Conservation (phyloP, 2,113 vertebrate genomes). For the Rutilus rutilus region DNA sequence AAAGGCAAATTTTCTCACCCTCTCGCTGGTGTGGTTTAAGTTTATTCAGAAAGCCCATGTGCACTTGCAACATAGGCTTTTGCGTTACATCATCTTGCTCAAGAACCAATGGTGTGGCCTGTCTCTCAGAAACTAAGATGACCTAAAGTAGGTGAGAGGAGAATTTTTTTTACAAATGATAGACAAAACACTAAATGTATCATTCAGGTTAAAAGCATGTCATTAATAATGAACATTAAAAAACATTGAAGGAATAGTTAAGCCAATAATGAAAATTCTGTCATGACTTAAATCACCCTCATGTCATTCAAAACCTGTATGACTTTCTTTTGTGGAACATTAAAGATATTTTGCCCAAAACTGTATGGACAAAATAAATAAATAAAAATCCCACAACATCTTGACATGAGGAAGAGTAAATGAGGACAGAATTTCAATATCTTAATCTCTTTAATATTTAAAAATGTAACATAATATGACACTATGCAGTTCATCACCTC, state of each 20-base stretch:
- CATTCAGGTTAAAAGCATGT: neutral
- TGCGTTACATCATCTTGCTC: constrained; percentile 93
- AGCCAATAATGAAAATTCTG: neutral
- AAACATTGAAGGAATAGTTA: neutral
- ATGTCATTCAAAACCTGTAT: neutral
- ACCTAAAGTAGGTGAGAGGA: constrained; percentile 72
- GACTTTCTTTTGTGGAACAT: neutral
- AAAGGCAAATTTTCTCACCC: constrained; percentile 72
- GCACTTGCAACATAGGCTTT: constrained; percentile 89
- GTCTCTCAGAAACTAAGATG: constrained; percentile 81
- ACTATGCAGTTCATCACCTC: constrained; percentile 37
- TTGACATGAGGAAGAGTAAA: neutral
- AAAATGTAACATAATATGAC: neutral
- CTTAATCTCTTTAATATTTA: neutral
- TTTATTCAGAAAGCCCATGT: constrained; percentile 87
- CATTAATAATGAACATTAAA: neutral
- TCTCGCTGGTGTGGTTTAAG: constrained; percentile 95
- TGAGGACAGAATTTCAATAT: neutral
- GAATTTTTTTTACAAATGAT: neutral
- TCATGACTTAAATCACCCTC: neutral
- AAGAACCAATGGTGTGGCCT: constrained; percentile 88
- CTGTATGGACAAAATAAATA: neutral
- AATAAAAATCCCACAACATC: neutral
- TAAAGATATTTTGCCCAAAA: neutral
- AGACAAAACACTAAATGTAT: neutral